These are phyloP conservation scores for honey bee (Apis mellifera) DNA, from an alignment of 1,140 invertebrate species.

Conservation along the genomic window DNA sequence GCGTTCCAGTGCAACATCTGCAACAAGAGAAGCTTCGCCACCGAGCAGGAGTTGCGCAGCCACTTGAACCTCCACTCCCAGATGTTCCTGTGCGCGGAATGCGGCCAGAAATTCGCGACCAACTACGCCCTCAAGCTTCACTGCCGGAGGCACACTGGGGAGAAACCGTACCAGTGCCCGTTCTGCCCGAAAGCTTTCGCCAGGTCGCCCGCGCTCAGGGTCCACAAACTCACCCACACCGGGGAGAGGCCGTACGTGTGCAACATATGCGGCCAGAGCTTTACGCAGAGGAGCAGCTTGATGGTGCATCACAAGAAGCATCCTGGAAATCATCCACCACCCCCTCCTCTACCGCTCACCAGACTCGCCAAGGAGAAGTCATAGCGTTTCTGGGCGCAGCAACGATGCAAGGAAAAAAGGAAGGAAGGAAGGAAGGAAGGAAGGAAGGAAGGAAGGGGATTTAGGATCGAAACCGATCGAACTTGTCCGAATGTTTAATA, in stretches of 20 bases:
- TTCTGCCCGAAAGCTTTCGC: conserved; percentile 79
- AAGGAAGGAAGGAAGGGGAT: no score
- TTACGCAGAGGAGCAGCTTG: conserved; percentile 76
- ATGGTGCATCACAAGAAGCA: conserved; percentile 41
- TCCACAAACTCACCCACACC: conserved; percentile 85
- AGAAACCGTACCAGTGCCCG: conserved; percentile 77
- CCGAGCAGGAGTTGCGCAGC: conserved; percentile 55
- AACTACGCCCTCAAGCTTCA: conserved; percentile 79
- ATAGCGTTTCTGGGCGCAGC: background rate
- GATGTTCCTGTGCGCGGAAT: conserved; percentile 79
- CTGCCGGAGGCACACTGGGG: conserved; percentile 81
- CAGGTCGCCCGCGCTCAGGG: conserved; percentile 83
- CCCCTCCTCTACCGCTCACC: conserved; percentile 11
- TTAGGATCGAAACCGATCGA: no score
- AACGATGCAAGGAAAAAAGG: no score
- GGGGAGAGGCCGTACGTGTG: conserved; percentile 83
- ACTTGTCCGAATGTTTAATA: no score
- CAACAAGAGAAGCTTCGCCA: conserved; percentile 64
- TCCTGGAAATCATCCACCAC: conserved; percentile 29
- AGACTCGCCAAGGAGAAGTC: background rate
- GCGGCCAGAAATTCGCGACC: conserved; percentile 84
- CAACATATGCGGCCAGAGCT: conserved; percentile 85
- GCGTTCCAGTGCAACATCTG: conserved; percentile 78
- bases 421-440: no score
- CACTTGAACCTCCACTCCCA: conserved; percentile 32